Percentiles rank a stretch among this genome's conserved stretches.
Conservation (phyloP, 2,113 vertebrate species). For the Cacatua alba region DNA sequence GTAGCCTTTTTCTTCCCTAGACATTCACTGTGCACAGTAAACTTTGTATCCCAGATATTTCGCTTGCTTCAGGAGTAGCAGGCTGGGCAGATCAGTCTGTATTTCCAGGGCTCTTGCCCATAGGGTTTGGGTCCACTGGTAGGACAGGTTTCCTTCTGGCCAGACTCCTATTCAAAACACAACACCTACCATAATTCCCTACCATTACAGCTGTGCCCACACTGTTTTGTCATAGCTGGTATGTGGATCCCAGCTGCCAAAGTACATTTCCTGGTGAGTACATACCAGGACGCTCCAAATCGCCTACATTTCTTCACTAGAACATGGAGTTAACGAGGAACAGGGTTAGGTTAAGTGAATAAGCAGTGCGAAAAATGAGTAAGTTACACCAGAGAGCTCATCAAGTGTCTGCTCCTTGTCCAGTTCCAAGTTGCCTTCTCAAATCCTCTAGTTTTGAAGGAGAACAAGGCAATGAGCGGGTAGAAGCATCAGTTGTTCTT, state of each 20-base stretch:
- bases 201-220: neutral
- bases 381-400: neutral
- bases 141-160: neutral
- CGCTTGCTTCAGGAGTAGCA: neutral
- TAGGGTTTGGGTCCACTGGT: neutral
- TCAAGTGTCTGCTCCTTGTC: neutral
- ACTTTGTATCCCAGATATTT: neutral
- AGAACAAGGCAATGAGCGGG: neutral
- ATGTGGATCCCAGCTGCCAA: neutral
- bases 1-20: neutral
- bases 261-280: neutral
- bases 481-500: neutral
- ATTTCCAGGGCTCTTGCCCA: neutral
- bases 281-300: neutral
- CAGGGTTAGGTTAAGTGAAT: neutral
- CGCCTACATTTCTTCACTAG: neutral
- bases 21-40: neutral
- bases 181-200: neutral
- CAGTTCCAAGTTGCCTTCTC: neutral
- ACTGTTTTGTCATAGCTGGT: rapidly evolving
- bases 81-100: neutral
- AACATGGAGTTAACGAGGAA: neutral
- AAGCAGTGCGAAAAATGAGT: neutral
- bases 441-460: neutral
- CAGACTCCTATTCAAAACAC: neutral